A percentile compares a stretch with the other conserved stretches of the same genome.
Evolutionary conservation across 2,797 vertebrate species (phyloP).

Genomic region (Micromesistius poutassou): DNA sequence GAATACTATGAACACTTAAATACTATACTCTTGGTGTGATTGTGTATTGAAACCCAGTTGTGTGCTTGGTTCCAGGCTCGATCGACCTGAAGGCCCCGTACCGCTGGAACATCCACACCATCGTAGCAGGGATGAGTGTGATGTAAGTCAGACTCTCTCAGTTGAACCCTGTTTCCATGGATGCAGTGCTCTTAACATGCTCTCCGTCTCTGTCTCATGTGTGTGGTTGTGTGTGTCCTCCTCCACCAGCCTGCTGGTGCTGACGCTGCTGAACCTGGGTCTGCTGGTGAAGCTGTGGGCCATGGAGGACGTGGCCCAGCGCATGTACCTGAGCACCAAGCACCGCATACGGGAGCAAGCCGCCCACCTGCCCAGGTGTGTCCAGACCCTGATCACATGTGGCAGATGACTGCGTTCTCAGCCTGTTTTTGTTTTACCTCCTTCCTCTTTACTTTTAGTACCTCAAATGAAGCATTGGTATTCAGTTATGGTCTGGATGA

Average conservation of each 20-base stretch:
- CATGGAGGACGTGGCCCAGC: constrained; percentile 92
- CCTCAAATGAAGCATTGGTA: background rate
- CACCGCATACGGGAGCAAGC: constrained; percentile 76
- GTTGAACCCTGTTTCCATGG: background rate
- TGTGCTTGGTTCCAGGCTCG: constrained; percentile 55
- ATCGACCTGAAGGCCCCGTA: constrained; percentile 48
- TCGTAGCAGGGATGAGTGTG: constrained; percentile 72
- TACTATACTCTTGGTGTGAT: too few relatives aligned
- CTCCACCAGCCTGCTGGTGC: constrained; percentile 79
- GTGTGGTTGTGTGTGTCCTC: background rate
- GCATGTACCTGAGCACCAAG: constrained; percentile 77
- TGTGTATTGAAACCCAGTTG: background rate
- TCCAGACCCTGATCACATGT: background rate
- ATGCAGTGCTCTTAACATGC: background rate
- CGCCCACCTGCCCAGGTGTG: constrained; percentile 74
- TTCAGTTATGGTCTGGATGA: background rate
- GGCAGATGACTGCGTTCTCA: too few relatives aligned
- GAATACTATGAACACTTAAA: too few relatives aligned
- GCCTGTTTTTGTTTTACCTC: background rate
- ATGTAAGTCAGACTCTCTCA: constrained; percentile 66
- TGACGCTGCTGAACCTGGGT: constrained; percentile 86
- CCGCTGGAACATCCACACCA: constrained; percentile 56
- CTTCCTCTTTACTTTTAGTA: background rate
- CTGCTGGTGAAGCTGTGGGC: constrained; percentile 92
- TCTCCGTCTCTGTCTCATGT: too few relatives aligned